Conservation (phyloP, 2,888 invertebrate genomes). For the Troglohyphantes excavatus region DNA sequence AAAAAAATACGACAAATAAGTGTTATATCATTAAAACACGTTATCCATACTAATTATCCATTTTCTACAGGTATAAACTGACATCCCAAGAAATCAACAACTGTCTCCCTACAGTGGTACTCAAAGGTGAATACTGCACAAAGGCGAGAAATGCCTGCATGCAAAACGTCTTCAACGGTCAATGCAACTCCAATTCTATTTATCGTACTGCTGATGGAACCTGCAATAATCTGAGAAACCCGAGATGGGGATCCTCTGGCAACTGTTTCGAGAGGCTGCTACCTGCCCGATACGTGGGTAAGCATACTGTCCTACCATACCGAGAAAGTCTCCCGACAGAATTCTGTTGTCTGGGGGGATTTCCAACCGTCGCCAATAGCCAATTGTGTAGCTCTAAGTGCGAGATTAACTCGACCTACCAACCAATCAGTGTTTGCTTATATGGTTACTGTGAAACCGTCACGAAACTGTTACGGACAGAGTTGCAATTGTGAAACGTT, state of each 20-base stretch:
- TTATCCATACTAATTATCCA: background rate
- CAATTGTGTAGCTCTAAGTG: too few relatives aligned
- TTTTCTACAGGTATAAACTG: slow-evolving; percentile 15
- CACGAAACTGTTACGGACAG: too few relatives aligned
- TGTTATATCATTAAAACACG: background rate
- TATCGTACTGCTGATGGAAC: slow-evolving; percentile 77
- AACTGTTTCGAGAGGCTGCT: slow-evolving; percentile 40
- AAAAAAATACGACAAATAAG: too few relatives aligned
- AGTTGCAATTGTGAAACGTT: too few relatives aligned
- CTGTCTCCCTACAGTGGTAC: background rate
- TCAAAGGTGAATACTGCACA: background rate
- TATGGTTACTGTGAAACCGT: too few relatives aligned
- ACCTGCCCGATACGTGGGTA: background rate
- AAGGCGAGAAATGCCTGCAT: background rate
- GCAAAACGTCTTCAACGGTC: background rate
- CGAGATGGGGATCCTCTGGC: slow-evolving; percentile 73
- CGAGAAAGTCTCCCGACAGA: too few relatives aligned
- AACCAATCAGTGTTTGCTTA: too few relatives aligned
- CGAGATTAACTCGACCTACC: too few relatives aligned
- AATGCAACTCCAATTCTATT: slow-evolving; percentile 8
- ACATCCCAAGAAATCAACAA: background rate
- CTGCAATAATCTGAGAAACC: slow-evolving; percentile 79
- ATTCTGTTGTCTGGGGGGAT: too few relatives aligned
- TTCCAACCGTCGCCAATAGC: too few relatives aligned
- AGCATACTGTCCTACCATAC: background rate